Conservation (phyloP, 2,797 vertebrate genomes). For the Halcyon leucocephala region DNA sequence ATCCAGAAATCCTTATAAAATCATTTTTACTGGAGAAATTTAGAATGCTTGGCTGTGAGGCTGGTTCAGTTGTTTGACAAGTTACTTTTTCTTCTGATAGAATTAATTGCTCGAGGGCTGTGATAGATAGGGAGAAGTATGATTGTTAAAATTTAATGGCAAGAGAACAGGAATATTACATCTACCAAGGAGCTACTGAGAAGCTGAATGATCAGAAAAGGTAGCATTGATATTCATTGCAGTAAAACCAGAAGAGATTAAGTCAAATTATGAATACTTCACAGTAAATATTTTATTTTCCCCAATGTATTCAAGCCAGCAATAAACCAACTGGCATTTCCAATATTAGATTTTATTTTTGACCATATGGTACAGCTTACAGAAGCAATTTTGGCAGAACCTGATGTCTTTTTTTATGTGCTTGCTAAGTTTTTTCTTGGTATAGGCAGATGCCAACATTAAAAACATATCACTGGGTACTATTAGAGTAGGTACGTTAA, state of each 20-base stretch:
- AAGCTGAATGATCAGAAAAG: slow-evolving; percentile 28
- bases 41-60: not conserved
- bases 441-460: slow-evolving; percentile 39
- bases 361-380: slow-evolving; percentile 45
- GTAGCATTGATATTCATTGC: not conserved
- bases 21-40: not conserved
- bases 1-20: not conserved
- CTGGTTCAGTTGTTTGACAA: not conserved
- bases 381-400: slow-evolving; percentile 47
- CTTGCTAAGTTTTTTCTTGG: not conserved
- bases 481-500: not conserved
- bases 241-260: slow-evolving; percentile 37
- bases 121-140: not conserved
- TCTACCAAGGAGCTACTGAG: slow-evolving; percentile 1
- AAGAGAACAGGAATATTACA: not conserved
- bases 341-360: slow-evolving; percentile 57
- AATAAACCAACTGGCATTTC: slow-evolving; percentile 49
- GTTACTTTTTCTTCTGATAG: not conserved
- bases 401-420: slow-evolving; percentile 28
- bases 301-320: slow-evolving; percentile 13
- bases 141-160: slow-evolving; percentile 20
- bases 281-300: slow-evolving; percentile 45
- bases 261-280: slow-evolving; percentile 29
- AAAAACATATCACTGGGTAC: slow-evolving; percentile 3
- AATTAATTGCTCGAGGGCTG: not conserved